Evolutionary conservation across 2,113 vertebrate species (phyloP).

Genomic region (Sprattus sprattus): DNA sequence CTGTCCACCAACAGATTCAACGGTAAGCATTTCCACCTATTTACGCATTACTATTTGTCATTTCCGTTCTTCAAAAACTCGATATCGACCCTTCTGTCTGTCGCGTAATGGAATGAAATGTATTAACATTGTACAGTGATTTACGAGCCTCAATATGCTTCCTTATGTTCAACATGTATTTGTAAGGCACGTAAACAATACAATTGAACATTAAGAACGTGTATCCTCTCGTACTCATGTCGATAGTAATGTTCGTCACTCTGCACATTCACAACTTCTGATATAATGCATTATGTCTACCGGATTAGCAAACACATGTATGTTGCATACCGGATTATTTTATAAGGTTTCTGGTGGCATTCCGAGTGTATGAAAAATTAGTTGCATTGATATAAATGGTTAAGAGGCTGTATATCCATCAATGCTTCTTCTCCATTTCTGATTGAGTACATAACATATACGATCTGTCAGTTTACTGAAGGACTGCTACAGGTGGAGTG

Average conservation of each 20-base stretch:
- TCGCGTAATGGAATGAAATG: not conserved
- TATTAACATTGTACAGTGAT: not conserved
- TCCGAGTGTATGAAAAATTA: too few relatives aligned
- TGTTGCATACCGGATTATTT: not conserved
- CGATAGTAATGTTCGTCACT: not conserved
- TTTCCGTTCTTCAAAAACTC: not conserved
- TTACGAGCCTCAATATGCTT: not conserved
- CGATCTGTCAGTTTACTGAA: not conserved
- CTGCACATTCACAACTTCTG: not conserved
- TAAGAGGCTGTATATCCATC: too few relatives aligned
- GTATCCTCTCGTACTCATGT: not conserved
- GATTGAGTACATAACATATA: not conserved
- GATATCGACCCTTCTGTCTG: not conserved
- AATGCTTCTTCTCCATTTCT: not conserved
- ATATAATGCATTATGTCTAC: not conserved
- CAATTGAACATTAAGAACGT: not conserved
- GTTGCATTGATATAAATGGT: too few relatives aligned
- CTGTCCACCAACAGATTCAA: conserved; percentile 47
- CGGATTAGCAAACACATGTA: not conserved
- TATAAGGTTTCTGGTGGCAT: too few relatives aligned
- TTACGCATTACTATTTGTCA: not conserved
- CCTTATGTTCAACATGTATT: not conserved
- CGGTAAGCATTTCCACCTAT: conserved; percentile 43
- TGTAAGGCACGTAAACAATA: not conserved
- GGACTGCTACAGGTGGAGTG: not conserved